Percentiles rank a stretch among this genome's conserved stretches.
These are phyloP conservation scores for Junco hyemalis DNA, from an alignment of 2,113 vertebrate genomes.

Conservation along the genomic window DNA sequence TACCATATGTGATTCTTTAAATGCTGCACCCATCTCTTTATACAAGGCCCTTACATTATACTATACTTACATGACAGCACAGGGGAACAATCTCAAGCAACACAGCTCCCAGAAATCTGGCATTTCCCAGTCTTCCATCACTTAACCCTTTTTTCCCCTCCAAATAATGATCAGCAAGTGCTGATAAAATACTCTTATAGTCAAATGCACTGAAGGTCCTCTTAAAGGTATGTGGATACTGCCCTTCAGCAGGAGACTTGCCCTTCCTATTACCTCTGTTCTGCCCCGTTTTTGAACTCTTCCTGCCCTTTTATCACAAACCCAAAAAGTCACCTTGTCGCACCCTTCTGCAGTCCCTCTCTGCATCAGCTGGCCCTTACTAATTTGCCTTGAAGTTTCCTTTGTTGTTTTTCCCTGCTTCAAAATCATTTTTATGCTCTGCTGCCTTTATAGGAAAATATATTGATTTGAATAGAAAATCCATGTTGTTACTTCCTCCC, in stretches of 20 bases:
- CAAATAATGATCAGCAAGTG: not conserved
- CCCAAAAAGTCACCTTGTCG: not conserved
- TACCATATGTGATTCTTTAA: rapidly evolving
- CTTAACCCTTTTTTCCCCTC: not conserved
- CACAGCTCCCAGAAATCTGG: not conserved
- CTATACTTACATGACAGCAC: not conserved
- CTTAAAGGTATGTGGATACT: not conserved
- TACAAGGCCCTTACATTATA: not conserved
- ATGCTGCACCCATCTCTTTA: not conserved
- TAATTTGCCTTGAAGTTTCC: not conserved
- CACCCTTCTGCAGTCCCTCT: not conserved
- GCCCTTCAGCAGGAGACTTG: not conserved
- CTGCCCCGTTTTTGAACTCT: not conserved
- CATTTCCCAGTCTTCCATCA: not conserved
- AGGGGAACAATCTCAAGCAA: not conserved
- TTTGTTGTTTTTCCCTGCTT: not conserved
- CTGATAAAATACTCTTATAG: not conserved
- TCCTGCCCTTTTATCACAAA: not conserved
- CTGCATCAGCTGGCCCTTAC: not conserved
- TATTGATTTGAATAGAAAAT: not conserved
- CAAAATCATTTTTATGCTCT: not conserved
- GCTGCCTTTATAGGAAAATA: not conserved
- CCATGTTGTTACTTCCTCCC: not conserved
- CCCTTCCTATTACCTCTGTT: not conserved
- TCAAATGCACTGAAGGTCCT: not conserved